Conservation (phyloP, 2,113 vertebrate genomes). For the Scomber japonicus region DNA sequence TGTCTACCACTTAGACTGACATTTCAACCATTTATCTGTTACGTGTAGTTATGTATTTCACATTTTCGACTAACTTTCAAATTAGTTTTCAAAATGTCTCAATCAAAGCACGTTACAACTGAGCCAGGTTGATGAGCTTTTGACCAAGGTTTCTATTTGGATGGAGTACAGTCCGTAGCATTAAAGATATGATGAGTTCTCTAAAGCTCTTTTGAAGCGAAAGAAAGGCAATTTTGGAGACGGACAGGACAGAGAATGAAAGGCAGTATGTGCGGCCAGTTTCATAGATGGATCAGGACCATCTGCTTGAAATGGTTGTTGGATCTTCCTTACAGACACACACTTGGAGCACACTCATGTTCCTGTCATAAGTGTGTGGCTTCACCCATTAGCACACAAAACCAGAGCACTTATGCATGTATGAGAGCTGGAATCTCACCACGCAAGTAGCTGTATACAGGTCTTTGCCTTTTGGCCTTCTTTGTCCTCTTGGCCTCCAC, state of each 20-base stretch:
- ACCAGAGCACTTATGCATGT: slow-evolving; percentile 34
- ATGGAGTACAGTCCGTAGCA: not conserved
- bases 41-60: no score
- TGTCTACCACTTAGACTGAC: no score
- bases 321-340: slow-evolving; percentile 54
- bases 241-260: slow-evolving; percentile 25
- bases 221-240: slow-evolving; percentile 27
- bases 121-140: not conserved
- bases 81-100: no score
- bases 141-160: not conserved
- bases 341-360: slow-evolving; percentile 33
- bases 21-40: no score
- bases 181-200: slow-evolving; percentile 5
- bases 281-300: slow-evolving; percentile 34
- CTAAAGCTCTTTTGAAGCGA: slow-evolving; percentile 22
- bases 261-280: slow-evolving; percentile 40
- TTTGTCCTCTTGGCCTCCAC: slow-evolving; percentile 23
- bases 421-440: not conserved
- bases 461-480: no score
- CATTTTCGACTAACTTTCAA: no score
- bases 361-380: slow-evolving; percentile 51
- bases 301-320: slow-evolving; percentile 53
- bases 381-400: slow-evolving; percentile 48
- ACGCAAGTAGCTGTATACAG: not conserved
- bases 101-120: no score